A percentile compares a stretch with the other conserved stretches of the same genome.
Evolutionary conservation across 2,113 vertebrate genomes (phyloP).

Genomic region (Phasianus colchicus): DNA sequence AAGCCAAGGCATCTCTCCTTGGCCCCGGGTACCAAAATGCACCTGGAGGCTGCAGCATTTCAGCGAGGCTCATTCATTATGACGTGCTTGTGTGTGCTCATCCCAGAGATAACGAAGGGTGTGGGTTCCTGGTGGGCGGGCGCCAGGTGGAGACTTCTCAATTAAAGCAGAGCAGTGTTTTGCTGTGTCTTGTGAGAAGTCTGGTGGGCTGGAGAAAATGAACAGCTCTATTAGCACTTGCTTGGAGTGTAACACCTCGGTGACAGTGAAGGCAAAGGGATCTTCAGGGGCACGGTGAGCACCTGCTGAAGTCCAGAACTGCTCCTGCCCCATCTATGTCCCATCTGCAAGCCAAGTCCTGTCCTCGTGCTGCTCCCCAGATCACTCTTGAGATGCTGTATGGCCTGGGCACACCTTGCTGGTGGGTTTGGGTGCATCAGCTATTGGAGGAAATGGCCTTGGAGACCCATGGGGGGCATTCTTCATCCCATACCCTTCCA

Average conservation of each 20-base stretch:
- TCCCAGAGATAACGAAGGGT: neutral
- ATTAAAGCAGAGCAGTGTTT: neutral
- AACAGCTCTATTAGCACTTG: neutral
- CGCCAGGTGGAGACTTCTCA: neutral
- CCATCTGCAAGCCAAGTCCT: neutral
- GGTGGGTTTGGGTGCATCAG: neutral
- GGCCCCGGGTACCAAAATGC: neutral
- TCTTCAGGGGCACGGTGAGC: neutral
- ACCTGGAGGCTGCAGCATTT: neutral
- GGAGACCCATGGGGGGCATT: neutral
- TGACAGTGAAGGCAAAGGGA: neutral
- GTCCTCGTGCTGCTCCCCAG: neutral
- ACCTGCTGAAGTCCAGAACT: neutral
- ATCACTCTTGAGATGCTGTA: neutral
- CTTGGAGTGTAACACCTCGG: neutral
- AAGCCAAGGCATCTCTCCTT: neutral
- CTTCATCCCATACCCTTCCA: neutral
- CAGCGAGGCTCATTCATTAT: fast-evolving
- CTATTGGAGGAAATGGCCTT: neutral
- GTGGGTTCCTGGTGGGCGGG: neutral
- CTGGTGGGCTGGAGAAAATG: neutral
- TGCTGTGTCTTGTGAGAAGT: neutral
- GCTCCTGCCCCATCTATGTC: neutral
- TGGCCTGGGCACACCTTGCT: neutral
- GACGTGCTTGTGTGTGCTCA: fast-evolving